Evolutionary conservation across 2,797 vertebrate species (phyloP).

Genomic region (Esox masquinongy): DNA sequence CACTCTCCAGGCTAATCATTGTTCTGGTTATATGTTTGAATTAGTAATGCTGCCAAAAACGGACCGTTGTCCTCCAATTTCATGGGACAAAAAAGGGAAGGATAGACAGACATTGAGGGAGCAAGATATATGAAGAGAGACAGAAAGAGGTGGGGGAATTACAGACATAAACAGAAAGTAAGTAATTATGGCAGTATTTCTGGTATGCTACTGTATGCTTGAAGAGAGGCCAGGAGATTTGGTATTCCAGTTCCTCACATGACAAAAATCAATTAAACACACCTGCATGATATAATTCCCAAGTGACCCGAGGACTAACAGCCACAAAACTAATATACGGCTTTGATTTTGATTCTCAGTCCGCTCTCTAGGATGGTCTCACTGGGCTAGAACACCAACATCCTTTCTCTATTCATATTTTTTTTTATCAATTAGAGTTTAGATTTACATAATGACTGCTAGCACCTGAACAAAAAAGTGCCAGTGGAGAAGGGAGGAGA

Average conservation of each 20-base stretch:
- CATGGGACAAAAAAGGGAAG: neutral
- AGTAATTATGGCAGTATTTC: slow-evolving; percentile 68
- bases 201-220: slow-evolving; percentile 46
- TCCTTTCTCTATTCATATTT: neutral
- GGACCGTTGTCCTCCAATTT: neutral
- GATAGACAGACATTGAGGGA: neutral
- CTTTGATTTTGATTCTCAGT: slow-evolving; percentile 34
- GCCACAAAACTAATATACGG: slow-evolving; percentile 42
- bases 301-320: neutral
- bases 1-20: slow-evolving; percentile 47
- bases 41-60: slow-evolving; percentile 36
- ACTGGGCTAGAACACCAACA: slow-evolving; percentile 29
- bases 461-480: too few relatives aligned
- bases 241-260: too few relatives aligned
- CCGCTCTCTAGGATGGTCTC: slow-evolving; percentile 36
- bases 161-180: too few relatives aligned
- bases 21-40: slow-evolving; percentile 44
- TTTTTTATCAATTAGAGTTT: neutral
- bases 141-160: neutral
- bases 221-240: slow-evolving; percentile 39
- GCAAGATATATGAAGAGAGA: slow-evolving; percentile 8
- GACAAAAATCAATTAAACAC: too few relatives aligned
- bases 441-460: too few relatives aligned
- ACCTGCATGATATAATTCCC: too few relatives aligned
- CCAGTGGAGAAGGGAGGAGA: too few relatives aligned